Evolutionary conservation across 53 echinoderm and acorn worm genomes (phyloP), one percentile per base, ranked within the genome.

Genomic region (Holothuria leucospilota): DNA sequence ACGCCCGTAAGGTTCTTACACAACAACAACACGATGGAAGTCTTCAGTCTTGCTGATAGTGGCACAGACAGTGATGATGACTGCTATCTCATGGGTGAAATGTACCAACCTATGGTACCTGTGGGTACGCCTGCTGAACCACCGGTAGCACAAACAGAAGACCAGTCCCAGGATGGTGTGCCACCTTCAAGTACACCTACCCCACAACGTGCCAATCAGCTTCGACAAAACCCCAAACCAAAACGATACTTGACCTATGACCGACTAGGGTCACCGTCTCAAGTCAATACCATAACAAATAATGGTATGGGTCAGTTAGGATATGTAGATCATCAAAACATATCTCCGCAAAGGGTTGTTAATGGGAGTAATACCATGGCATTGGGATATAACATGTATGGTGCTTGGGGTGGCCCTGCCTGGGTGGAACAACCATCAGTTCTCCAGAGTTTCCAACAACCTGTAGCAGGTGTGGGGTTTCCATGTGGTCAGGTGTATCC

Each of bases 161-260:
- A 63, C 63, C 63, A 63, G 63, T 63, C 6, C 64, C 12, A 20
- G 23, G 64, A 63, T 63, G 18, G 0, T 27, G 64, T 3, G 23
- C 18, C 64, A 16, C 23, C 27, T 8, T 14, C 64, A 63, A 63
- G 64, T 8, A 63, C 64, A 63, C 64, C 18, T 8, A 63, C 64
- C 64, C 18, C 64, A 63, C 64, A 63, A 63, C 27, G 64, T 63
- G 64, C 23, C 18, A 9, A 24, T 63, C 64, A 63, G 27, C 23
- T 63, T 63, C 64, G 64, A 63, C 64, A 3, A 63, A 63, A 63
- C 9, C 64, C 27, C 64, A 63, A 63, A 63, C 64, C 64, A 63
- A 13, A 20, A 63, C 64, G 23, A 16, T 5, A 63, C 64, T 63
- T 27, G 18, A 63, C 64, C 64, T 27, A 63, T 63, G 27, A 63